Evolutionary conservation across 1,140 invertebrate genomes (phyloP).

Genomic region (Eulimnadia texana): DNA sequence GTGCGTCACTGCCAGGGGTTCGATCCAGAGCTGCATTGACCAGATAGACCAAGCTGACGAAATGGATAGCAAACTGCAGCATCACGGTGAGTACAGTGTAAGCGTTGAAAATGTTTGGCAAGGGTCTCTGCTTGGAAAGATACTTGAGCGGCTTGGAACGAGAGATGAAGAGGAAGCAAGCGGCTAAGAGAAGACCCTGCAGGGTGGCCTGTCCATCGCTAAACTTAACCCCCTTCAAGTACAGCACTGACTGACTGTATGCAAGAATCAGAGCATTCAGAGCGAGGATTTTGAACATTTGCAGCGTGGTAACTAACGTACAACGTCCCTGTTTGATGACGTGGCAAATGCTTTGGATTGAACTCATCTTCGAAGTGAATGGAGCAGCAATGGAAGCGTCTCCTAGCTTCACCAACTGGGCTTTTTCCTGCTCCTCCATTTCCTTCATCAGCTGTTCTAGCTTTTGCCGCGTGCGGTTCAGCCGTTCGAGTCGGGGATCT

Average conservation of each 20-base stretch:
- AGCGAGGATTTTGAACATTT: slow-evolving; percentile 99
- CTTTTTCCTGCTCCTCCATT: slow-evolving; percentile 77
- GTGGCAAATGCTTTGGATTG: slow-evolving; percentile 93
- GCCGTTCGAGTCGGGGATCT: slow-evolving; percentile 9
- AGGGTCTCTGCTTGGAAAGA: slow-evolving; percentile 80
- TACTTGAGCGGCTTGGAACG: slow-evolving; percentile 91
- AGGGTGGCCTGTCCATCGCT: slow-evolving; percentile 94
- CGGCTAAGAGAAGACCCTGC: slow-evolving; percentile 82
- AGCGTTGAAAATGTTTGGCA: slow-evolving; percentile 97
- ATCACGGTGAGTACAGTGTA: slow-evolving; percentile 94
- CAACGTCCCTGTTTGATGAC: slow-evolving; percentile 98
- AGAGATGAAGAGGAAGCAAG: slow-evolving; percentile 96
- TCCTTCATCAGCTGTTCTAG: slow-evolving; percentile 72
- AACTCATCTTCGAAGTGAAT: slow-evolving; percentile 94
- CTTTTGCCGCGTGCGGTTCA: slow-evolving; percentile 31
- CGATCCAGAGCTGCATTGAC: slow-evolving; percentile 51
- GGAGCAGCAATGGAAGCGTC: slow-evolving; percentile 98
- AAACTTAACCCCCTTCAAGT: slow-evolving; percentile 95
- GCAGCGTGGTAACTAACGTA: slow-evolving; percentile 93
- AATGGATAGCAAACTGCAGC: slow-evolving; percentile 90
- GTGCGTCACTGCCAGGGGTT: slow-evolving; percentile 21
- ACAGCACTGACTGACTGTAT: slow-evolving; percentile 96
- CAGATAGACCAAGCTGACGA: slow-evolving; percentile 76
- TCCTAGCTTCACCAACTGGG: slow-evolving; percentile 81
- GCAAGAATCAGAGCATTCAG: slow-evolving; percentile 95